Conservation (phyloP, 2,888 invertebrate species). For the Lathronympha strigana region DNA sequence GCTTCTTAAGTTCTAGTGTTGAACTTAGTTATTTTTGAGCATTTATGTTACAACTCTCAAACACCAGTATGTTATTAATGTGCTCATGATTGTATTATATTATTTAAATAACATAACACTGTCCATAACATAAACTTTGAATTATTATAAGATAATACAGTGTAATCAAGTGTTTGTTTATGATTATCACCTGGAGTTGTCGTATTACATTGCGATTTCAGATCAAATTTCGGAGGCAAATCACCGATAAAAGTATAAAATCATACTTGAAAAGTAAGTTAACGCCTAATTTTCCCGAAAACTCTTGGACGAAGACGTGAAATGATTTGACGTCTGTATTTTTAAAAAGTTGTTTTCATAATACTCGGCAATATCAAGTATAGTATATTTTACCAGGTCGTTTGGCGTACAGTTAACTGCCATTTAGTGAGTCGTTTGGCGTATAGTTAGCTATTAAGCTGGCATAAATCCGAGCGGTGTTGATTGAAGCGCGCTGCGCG, state of each 20-base stretch:
- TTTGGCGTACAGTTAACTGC: neutral
- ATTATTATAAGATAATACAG: no score
- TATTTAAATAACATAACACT: no score
- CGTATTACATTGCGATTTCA: neutral
- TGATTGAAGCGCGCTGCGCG: constrained; percentile 34
- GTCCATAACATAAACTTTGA: no score
- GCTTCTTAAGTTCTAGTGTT: no score
- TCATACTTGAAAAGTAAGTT: neutral
- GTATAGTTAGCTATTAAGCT: constrained; percentile 8
- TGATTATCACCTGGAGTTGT: no score
- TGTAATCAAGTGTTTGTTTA: no score
- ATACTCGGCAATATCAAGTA: neutral
- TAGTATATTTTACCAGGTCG: neutral
- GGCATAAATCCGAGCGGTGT: constrained; percentile 17
- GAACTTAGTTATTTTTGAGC: no score
- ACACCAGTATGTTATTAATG: no score
- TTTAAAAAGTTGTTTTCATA: neutral
- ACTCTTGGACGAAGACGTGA: neutral
- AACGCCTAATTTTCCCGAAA: neutral
- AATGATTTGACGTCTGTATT: neutral
- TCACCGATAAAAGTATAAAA: neutral
- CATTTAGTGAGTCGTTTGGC: neutral
- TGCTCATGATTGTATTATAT: no score
- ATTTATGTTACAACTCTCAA: no score
- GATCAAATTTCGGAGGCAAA: neutral